phyloP scores from a whole-genome alignment of 1,140 invertebrate genomes.

The Oryctes rhinoceros region DNA sequence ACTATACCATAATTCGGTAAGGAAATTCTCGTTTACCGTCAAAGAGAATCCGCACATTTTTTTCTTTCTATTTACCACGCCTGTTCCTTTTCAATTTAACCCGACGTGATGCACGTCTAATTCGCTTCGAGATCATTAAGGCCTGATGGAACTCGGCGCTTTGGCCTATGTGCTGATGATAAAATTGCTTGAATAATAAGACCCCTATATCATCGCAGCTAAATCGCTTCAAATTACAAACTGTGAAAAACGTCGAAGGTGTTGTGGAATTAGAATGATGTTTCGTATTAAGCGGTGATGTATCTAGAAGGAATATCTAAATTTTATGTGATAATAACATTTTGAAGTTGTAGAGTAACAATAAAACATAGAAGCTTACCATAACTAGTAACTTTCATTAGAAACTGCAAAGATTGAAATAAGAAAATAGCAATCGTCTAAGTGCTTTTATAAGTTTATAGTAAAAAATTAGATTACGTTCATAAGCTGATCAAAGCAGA shows the following conservation, averaged over 20 bases:
- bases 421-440: neutral
- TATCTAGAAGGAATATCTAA: neutral
- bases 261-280: neutral
- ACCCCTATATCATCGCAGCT: neutral
- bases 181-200: constrained; percentile 9
- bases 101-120: neutral
- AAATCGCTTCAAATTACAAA: neutral
- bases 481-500: too few relatives aligned
- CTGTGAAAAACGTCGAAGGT: neutral
- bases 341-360: neutral
- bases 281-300: neutral
- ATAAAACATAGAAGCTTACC: neutral
- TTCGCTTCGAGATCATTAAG: neutral
- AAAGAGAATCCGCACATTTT: neutral
- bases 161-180: neutral
- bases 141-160: neutral
- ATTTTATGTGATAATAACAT: neutral
- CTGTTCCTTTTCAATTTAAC: neutral
- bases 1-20: neutral
- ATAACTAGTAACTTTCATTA: neutral
- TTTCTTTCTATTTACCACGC: neutral
- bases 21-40: neutral
- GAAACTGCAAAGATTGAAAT: neutral
- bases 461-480: too few relatives aligned
- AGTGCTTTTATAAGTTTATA: neutral